Conservation (phyloP, 2,888 invertebrate genomes). For the Leptarthrus brevirostris region DNA sequence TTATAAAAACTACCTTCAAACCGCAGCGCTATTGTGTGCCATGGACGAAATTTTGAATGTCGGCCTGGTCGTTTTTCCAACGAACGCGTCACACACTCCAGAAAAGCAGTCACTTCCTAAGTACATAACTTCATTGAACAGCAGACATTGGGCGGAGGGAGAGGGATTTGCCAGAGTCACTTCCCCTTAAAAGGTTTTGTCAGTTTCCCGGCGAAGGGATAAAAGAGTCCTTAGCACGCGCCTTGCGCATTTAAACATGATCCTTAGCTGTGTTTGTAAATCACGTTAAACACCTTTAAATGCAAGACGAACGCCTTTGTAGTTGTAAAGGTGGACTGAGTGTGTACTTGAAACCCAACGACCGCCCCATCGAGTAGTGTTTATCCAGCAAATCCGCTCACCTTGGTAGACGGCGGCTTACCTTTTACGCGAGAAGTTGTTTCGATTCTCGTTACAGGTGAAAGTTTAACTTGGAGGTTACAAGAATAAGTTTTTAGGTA, state of each 20-base stretch:
- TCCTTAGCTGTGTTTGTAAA: neutral
- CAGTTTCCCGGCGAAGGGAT: slow-evolving; percentile 8
- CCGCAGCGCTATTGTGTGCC: neutral
- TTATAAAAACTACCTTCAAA: neutral
- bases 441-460: slow-evolving; percentile 2
- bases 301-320: slow-evolving; percentile 48
- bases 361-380: slow-evolving; percentile 56
- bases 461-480: slow-evolving; percentile 1
- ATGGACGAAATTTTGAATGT: slow-evolving; percentile 4
- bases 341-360: slow-evolving; percentile 54
- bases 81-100: slow-evolving; percentile 18
- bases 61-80: neutral
- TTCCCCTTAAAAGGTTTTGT: slow-evolving; percentile 26
- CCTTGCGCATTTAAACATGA: slow-evolving; percentile 36
- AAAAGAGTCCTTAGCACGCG: slow-evolving; percentile 25
- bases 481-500: slow-evolving; percentile 1
- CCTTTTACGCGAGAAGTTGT: slow-evolving; percentile 59
- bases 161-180: neutral
- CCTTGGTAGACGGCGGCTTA: slow-evolving; percentile 58
- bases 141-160: neutral
- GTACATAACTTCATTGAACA: slow-evolving; percentile 25
- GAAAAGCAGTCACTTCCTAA: slow-evolving; percentile 34
- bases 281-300: neutral
- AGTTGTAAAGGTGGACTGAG: slow-evolving; percentile 53
- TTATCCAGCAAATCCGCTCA: slow-evolving; percentile 55